Conservation (phyloP, 2,113 vertebrate species). For the Rhea americana region DNA sequence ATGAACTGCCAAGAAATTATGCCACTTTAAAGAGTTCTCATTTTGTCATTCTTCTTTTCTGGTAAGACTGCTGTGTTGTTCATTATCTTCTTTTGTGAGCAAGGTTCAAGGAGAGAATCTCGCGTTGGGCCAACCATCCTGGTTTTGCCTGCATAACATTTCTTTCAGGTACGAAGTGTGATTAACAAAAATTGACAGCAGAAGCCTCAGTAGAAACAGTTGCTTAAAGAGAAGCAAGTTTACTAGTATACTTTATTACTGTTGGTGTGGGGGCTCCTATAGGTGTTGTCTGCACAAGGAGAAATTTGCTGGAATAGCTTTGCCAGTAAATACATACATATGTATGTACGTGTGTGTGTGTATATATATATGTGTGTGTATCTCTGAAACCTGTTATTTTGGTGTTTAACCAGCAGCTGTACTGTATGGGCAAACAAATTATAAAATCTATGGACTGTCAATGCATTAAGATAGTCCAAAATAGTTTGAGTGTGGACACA, state of each 20-base stretch:
- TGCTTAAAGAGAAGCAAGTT: not conserved
- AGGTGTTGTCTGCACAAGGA: not conserved
- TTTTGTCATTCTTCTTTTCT: not conserved
- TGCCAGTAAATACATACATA: not conserved
- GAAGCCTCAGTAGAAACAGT: not conserved
- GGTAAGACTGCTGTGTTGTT: not conserved
- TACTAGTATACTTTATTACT: not conserved
- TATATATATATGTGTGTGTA: too few species aligned
- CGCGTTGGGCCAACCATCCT: fast-evolving
- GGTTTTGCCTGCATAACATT: not conserved
- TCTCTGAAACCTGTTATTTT: not conserved
- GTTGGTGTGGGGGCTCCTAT: fast-evolving
- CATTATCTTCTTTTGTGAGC: not conserved
- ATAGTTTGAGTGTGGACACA: not conserved
- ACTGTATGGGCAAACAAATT: not conserved
- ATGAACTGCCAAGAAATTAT: not conserved
- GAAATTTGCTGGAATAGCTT: not conserved
- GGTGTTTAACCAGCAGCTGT: not conserved
- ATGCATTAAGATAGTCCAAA: not conserved
- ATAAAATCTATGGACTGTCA: not conserved
- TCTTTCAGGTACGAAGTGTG: not conserved
- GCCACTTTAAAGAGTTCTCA: not conserved
- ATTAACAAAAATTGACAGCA: not conserved
- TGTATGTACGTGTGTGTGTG: too few species aligned
- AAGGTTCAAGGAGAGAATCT: not conserved